Evolutionary conservation across 2,113 vertebrate genomes (phyloP), one percentile per base, ranked within the genome.

Genomic region (Trinectes maculatus): DNA sequence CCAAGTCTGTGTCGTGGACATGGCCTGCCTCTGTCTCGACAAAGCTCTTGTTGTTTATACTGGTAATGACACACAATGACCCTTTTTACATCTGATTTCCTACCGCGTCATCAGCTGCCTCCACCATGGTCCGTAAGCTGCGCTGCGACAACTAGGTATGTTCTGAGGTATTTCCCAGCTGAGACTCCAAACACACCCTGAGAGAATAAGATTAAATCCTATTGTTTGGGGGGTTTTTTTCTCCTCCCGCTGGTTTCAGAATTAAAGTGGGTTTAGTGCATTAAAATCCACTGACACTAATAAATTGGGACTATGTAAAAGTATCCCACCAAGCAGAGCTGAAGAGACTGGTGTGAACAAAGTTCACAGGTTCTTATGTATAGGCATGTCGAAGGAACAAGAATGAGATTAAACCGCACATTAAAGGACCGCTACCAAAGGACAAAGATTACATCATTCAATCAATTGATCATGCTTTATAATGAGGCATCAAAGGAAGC

Each of bases 21-120:
- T 39, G 67, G 56, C 60, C 70, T 39, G 60, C 56, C 60, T 24
- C 60, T 60, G 48, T 16, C 52, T 55, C 33, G 4, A 90, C 90
- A 91, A 91, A 88, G 89, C 80, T 71, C 43, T 36, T 48, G 71
- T 89, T 91, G 89, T 91, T 85, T 53, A 78, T 49, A 73, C 36
- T 71, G 51, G 68, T 34, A 55, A 84, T 37, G 36, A 74, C 26
- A 71, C 63, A 90, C 87, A 91, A 90, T 80, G 62, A 81, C 68
- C 61, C 86, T 77, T 88, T 90, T 76, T 87, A 15, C 57, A 52
- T 66, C 49, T 47, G 58, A 29, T 53, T 40, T 56, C 29, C 16
- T 53, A 54, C 46, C 15, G 15, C 47, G 61, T 64, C 48, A 72
- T 73, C 51, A 51, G 61, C 54, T 59, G 8, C 40, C 31, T 57